Evolutionary conservation across 2,888 invertebrate species (phyloP), one percentile per base, ranked within the genome.

Genomic region (Teleogryllus oceanicus): DNA sequence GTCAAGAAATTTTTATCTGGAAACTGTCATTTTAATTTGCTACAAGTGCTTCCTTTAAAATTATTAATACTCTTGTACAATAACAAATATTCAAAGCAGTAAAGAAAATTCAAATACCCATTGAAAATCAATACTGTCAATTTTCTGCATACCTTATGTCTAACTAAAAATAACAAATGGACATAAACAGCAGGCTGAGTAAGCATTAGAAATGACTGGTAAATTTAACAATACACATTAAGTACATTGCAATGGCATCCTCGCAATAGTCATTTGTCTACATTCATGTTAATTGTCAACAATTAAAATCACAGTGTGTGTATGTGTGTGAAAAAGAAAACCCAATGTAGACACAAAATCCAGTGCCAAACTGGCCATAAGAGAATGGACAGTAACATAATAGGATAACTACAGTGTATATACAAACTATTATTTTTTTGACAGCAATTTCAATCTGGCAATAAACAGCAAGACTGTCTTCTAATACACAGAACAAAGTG

Each of bases 391-490:
- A 62, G 62, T 18, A 62, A 62, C n/a, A 8, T n/a, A 62, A 62
- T 62, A 37, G 37, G 37, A 37, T 62, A 13, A 18, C 62, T 62
- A 62, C 16, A 18, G 62, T 62, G 62, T 62, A 62, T 62, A 62
- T 62, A 62, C 62, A 62, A n/a, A 62, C 62, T 62, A 62, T 37
- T 37, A 37, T 62, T 62, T 62, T 62, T 62, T 62, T 62, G 62
- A 62, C 62, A 62, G 62, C 62, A 62, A 62, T n/a, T 62, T 62
- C 62, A 62, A 62, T 18, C 62, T 62, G n/a, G 62, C 62, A 62
- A n/a, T 16, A 62, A 62, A 62, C 16, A 62, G 62, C 62, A 62
- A 62, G n/a, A n/a, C 62, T 62, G n/a, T n/a, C n/a, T 62, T 62
- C 62, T 62, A 37, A 37, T 37, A 37, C 37, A 37, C 37, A 37